A percentile compares a stretch with the other conserved stretches of the same genome.
Evolutionary conservation across 2,113 vertebrate species (phyloP).

Genomic region (Porphyrio hochstetteri): DNA sequence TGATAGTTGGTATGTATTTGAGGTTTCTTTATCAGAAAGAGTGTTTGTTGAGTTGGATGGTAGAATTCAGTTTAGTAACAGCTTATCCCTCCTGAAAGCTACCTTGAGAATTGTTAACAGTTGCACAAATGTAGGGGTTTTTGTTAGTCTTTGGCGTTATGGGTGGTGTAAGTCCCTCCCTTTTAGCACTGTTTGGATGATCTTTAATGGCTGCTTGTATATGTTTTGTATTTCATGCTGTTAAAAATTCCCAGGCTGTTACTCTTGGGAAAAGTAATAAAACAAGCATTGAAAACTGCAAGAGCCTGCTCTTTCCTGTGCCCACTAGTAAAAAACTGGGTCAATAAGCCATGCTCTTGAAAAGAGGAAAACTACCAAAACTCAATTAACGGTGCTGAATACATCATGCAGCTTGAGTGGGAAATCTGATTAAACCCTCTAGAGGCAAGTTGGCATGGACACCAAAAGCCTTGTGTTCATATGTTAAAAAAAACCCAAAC

Average conservation of each 20-base stretch:
- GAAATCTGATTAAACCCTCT: neutral
- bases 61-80: neutral
- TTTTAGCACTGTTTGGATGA: neutral
- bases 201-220: neutral
- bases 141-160: neutral
- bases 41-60: neutral
- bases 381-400: neutral
- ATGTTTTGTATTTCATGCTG: neutral
- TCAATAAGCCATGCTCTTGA: neutral
- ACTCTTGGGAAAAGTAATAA: neutral
- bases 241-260: neutral
- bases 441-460: neutral
- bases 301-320: neutral
- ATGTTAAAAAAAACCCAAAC: neutral
- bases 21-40: neutral
- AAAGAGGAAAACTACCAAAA: neutral
- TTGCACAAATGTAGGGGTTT: neutral
- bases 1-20: neutral
- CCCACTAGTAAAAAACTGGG: neutral
- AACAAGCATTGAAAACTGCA: neutral
- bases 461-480: neutral
- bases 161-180: neutral
- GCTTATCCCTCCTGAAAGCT: neutral
- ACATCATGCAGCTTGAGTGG: neutral
- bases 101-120: neutral